Conservation (phyloP, 2,888 invertebrate genomes). For the Eupithecia centaureata region DNA sequence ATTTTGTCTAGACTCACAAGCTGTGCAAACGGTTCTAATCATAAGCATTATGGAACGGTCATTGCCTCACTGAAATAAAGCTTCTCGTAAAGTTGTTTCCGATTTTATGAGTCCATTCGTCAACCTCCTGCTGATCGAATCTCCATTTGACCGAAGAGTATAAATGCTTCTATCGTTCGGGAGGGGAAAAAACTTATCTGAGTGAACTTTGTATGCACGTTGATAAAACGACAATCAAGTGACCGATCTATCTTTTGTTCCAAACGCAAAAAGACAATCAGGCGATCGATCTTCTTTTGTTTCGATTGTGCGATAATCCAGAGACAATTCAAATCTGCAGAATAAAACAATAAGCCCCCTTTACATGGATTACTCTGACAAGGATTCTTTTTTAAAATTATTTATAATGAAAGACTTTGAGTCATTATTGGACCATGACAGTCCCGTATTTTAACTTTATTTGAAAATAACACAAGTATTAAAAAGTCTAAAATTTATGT, state of each 20-base stretch:
- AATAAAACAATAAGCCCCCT: no score
- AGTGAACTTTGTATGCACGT: background rate
- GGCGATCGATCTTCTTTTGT: no score
- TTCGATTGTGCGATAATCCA: no score
- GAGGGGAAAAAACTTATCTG: background rate
- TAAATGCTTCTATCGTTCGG: background rate
- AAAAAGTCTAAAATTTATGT: no score
- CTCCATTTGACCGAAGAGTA: background rate
- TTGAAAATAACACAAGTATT: no score
- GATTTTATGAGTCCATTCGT: slow-evolving; percentile 7
- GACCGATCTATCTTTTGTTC: background rate
- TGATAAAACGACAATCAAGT: background rate
- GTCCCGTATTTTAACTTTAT: no score
- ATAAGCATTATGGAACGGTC: slow-evolving; percentile 22
- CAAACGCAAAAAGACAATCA: no score
- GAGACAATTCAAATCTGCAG: no score
- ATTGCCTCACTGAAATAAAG: slow-evolving; percentile 13
- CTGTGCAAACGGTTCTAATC: slow-evolving; percentile 35
- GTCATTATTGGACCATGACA: no score
- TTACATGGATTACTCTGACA: no score
- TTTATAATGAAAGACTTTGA: no score
- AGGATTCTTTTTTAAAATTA: no score
- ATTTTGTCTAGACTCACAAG: slow-evolving; percentile 40
- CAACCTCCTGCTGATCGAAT: slow-evolving; percentile 10
- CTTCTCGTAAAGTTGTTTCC: slow-evolving; percentile 8